phyloP scores from a whole-genome alignment of 64 coral and sea anemone species.

The Acropora yongei region DNA sequence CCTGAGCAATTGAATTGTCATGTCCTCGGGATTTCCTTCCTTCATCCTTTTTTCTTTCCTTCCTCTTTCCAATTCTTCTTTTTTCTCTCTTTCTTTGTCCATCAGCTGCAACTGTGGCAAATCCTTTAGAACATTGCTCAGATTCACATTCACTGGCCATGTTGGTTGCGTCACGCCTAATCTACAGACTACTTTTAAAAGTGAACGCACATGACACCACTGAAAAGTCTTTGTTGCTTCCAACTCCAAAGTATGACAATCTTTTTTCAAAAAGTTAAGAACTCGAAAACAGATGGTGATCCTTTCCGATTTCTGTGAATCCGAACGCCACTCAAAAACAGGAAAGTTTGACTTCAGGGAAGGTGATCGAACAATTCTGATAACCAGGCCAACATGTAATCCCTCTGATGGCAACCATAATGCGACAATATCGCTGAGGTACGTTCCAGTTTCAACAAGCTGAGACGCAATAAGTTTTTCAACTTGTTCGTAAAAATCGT shows the following conservation, averaged over 20 bases:
- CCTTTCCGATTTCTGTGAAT: neutral
- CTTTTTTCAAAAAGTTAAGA: neutral
- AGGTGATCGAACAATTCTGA: neutral
- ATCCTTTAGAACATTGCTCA: too few species aligned
- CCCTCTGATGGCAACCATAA: neutral
- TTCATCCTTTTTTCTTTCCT: neutral
- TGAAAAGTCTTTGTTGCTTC: neutral
- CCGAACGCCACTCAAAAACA: neutral
- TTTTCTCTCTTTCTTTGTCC: too few species aligned
- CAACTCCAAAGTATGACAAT: neutral
- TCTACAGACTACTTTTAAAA: neutral
- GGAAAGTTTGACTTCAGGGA: neutral
- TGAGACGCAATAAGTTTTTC: neutral
- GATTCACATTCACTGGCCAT: too few species aligned
- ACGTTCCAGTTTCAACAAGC: neutral
- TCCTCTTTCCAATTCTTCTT: neutral
- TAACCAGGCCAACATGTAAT: neutral
- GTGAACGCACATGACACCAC: neutral
- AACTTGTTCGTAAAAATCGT: neutral
- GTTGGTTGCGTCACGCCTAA: neutral
- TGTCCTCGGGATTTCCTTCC: too few species aligned
- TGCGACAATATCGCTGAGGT: neutral
- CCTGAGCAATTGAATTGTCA: too few species aligned
- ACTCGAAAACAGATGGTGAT: neutral
- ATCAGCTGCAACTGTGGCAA: too few species aligned